These are phyloP conservation scores for Helicoverpa assulta DNA, from an alignment of 2,888 invertebrate species.

Conservation along the genomic window DNA sequence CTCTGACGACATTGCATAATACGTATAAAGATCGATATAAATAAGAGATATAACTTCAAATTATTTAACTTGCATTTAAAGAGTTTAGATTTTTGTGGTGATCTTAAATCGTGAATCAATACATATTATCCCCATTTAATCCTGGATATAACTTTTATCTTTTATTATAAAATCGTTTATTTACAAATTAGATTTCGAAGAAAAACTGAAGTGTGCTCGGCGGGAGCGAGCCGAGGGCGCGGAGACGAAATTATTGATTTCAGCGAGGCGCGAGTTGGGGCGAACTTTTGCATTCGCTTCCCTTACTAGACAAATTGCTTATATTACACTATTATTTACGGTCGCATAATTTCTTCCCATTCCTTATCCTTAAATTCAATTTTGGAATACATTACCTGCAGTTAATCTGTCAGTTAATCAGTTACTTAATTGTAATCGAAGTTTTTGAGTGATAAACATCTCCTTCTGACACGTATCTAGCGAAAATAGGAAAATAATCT, in stretches of 20 bases:
- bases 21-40: slow-evolving; percentile 17
- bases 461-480: not conserved
- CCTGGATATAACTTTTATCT: not conserved
- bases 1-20: slow-evolving; percentile 19
- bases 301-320: slow-evolving; percentile 78
- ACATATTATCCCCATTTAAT: not conserved
- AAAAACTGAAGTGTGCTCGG: slow-evolving; percentile 42
- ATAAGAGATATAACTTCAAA: not conserved
- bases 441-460: not conserved
- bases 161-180: slow-evolving; percentile 30
- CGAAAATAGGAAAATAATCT: not conserved
- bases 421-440: not conserved
- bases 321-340: slow-evolving; percentile 71
- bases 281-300: slow-evolving; percentile 82
- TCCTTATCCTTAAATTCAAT: slow-evolving; percentile 32
- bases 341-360: slow-evolving; percentile 38
- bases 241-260: slow-evolving; percentile 87
- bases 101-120: not conserved
- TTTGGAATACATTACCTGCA: slow-evolving; percentile 13
- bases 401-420: too few species aligned
- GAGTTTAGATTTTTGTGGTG: not conserved
- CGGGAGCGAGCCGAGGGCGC: slow-evolving; percentile 59
- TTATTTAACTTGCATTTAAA: not conserved
- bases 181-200: slow-evolving; percentile 48
- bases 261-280: slow-evolving; percentile 73